These are phyloP conservation scores for Equus przewalskii DNA, from an alignment of 2,113 vertebrate genomes.

Conservation along the genomic window DNA sequence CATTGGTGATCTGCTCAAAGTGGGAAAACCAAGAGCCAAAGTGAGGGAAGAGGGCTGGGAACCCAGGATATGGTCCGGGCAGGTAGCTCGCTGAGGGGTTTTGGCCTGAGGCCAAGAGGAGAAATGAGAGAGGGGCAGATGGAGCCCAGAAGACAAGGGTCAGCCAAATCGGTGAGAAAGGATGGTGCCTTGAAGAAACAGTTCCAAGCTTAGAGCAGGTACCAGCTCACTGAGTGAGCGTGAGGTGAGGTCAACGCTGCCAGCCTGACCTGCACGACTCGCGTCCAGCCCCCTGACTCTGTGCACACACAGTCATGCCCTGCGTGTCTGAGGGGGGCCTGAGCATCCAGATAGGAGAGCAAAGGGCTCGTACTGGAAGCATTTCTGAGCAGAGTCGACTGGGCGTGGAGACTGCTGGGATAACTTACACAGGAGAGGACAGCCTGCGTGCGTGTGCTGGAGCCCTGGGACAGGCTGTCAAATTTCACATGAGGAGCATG, in stretches of 20 bases:
- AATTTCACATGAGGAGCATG: not conserved
- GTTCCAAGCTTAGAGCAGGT: not conserved
- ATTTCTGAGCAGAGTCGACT: not conserved
- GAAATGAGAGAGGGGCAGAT: fast-evolving
- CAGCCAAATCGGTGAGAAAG: not conserved
- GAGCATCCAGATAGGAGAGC: not conserved
- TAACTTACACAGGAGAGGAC: not conserved
- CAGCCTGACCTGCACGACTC: fast-evolving
- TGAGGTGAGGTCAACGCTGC: fast-evolving
- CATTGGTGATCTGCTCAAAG: not conserved
- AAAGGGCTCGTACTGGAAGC: not conserved
- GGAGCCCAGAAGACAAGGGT: not conserved
- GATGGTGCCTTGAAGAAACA: not conserved
- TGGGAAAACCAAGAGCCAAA: not conserved
- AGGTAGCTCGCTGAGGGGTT: not conserved
- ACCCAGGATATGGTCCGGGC: not conserved
- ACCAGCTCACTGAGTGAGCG: not conserved
- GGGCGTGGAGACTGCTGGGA: not conserved
- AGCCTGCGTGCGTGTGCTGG: not conserved
- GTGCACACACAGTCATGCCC: not conserved
- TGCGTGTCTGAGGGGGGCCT: not conserved
- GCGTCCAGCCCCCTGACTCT: fast-evolving
- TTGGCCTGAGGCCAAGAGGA: not conserved
- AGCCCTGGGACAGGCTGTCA: not conserved
- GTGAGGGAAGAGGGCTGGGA: not conserved